phyloP scores from a whole-genome alignment of 92 coral and sea anemone genomes.

The Parazoanthus atlanticus region DNA sequence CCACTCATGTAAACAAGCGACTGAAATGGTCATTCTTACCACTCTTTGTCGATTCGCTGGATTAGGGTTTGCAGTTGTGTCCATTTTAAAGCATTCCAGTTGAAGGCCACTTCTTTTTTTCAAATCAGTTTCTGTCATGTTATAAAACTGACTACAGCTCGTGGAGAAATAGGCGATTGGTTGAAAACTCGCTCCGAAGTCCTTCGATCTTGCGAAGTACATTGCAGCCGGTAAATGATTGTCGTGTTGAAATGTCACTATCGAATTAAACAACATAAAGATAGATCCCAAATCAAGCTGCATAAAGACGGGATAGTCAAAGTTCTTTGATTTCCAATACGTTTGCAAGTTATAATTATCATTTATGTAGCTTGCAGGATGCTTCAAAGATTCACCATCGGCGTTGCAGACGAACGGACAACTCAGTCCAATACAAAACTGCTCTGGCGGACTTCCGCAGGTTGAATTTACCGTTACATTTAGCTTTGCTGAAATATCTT shows the following conservation, averaged over 20 bases:
- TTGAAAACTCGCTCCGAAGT: conserved; percentile 71
- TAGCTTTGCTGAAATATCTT: conserved; percentile 57
- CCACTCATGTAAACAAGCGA: neutral
- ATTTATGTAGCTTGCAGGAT: conserved; percentile 68
- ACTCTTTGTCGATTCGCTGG: conserved; percentile 20
- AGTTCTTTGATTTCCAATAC: conserved; percentile 92
- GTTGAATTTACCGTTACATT: conserved; percentile 89
- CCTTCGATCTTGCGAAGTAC: conserved; percentile 86
- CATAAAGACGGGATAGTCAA: conserved; percentile 74
- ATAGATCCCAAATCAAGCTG: conserved; percentile 73
- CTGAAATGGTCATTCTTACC: conserved; percentile 38
- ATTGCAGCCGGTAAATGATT: conserved; percentile 81
- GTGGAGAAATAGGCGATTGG: conserved; percentile 70
- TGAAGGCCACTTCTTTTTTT: conserved; percentile 18
- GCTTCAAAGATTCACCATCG: conserved; percentile 20
- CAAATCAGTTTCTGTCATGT: conserved; percentile 55
- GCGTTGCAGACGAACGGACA: conserved; percentile 79
- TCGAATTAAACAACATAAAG: conserved; percentile 71
- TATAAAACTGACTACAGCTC: conserved; percentile 70
- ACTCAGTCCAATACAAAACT: conserved; percentile 50
- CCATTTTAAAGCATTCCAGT: conserved; percentile 1
- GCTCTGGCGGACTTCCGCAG: conserved; percentile 70
- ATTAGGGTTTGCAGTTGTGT: conserved; percentile 20
- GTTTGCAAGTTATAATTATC: conserved; percentile 54
- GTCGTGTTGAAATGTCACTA: conserved; percentile 73